Evolutionary conservation across 1,140 invertebrate species (phyloP).

Genomic region (Saxidomus purpurata): DNA sequence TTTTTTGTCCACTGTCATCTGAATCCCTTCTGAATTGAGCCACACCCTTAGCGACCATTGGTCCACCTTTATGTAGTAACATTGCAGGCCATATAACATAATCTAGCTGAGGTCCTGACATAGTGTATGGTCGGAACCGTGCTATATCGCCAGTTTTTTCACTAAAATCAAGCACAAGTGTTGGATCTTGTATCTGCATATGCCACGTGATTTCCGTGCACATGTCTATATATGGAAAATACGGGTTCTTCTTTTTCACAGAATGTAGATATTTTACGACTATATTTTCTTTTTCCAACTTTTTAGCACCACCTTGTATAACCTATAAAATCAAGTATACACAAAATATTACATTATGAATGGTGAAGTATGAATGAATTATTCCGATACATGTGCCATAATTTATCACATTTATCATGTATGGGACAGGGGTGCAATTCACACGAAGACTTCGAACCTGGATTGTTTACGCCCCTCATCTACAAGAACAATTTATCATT

Average conservation of each 20-base stretch:
- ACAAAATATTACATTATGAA: not conserved
- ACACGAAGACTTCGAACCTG: too few species aligned
- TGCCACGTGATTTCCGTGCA: conserved; percentile 23
- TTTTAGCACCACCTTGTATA: not conserved
- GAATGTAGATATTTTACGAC: not conserved
- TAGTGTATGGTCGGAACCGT: conserved; percentile 25
- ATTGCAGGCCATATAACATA: conserved; percentile 46
- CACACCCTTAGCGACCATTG: conserved; percentile 25
- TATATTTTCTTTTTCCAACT: not conserved
- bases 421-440: too few species aligned
- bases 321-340: not conserved
- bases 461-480: too few species aligned
- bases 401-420: too few species aligned
- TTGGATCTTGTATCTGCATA: conserved; percentile 39
- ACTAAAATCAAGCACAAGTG: conserved; percentile 3
- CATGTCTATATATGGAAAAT: not conserved
- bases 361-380: too few species aligned
- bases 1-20: not conserved
- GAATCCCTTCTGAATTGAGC: conserved; percentile 34
- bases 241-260: not conserved
- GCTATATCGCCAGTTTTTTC: too few species aligned
- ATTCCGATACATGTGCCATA: too few species aligned
- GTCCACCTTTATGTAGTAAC: conserved; percentile 26
- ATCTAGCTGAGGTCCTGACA: conserved; percentile 11
- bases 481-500: too few species aligned